Evolutionary conservation across 2,113 vertebrate species (phyloP), one percentile per base, ranked within the genome.

Genomic region (Gnathonemus longibarbis): DNA sequence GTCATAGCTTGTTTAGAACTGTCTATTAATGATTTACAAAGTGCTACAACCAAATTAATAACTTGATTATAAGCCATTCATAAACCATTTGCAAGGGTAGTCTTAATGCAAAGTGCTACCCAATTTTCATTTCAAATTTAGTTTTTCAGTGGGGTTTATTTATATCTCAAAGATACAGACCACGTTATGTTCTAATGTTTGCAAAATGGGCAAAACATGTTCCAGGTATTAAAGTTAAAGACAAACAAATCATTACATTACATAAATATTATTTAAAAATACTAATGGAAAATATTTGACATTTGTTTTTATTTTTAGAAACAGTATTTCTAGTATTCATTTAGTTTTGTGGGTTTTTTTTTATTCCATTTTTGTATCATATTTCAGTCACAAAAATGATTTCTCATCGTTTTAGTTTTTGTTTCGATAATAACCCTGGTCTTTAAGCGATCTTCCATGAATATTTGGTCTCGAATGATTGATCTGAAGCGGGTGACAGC

Each of bases 401-500:
- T 62, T 9, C 21, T 62, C 6, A 17, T 17, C 35, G 27, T 89
- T 89, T 0, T 0, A 0, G 88, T 8, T 88, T 92, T 90, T 17
- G 24, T 66, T 27, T n/a, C 58, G 3, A 24, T 27, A 11, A 27
- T 66, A 66, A 66, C n/a, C 58, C n/a, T n/a, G n/a, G 58, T 1
- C 8, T 10, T 62, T 27, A 58, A 58, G 53, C 1, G 6, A 58
- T n/a, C 56, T 24, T 27, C 24, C 3, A 0, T 66, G 58, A n/a
- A 66, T 66, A 27, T 66, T 66, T 66, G 8, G 7, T 27, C n/a
- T 99, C 98, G 66, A 98, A 99, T 94, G 98, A 99, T 93, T 99
- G 99, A n/a, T 91, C 93, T 99, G 91, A 99, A 99, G 0, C 98
- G 98, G 0, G 97, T 99, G 90, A 99, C 98, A 91, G 99, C 97